phyloP scores from a whole-genome alignment of 2,797 vertebrate genomes.

The Chaunax sp. region DNA sequence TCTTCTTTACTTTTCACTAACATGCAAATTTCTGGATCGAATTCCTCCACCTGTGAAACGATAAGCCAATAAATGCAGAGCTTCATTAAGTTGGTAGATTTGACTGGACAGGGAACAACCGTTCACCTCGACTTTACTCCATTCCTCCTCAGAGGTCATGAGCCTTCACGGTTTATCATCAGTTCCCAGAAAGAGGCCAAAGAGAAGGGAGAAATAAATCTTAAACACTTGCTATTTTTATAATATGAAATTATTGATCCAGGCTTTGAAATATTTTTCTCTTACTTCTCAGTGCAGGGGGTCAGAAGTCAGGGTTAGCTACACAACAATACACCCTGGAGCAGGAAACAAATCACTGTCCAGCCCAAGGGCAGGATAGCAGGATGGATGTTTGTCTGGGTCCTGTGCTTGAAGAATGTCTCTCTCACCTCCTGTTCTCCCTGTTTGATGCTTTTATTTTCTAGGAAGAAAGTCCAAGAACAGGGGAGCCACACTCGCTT shows the following conservation, averaged over 20 bases:
- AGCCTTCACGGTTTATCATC: slow-evolving; percentile 40
- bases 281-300: slow-evolving; percentile 25
- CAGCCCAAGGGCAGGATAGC: slow-evolving; percentile 33
- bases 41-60: neutral
- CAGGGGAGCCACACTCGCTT: slow-evolving; percentile 17
- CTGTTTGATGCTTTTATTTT: slow-evolving; percentile 5
- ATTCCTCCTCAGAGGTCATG: slow-evolving; percentile 27
- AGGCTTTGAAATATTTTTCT: slow-evolving; percentile 43
- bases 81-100: slow-evolving; percentile 48
- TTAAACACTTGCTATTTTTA: slow-evolving; percentile 60
- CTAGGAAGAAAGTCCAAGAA: slow-evolving; percentile 12
- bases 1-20: slow-evolving; percentile 5
- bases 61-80: slow-evolving; percentile 15
- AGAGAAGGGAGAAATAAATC: slow-evolving; percentile 49
- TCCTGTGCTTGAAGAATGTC: slow-evolving; percentile 9
- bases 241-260: slow-evolving; percentile 70
- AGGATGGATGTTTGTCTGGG: slow-evolving; percentile 1
- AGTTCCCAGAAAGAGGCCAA: slow-evolving; percentile 32
- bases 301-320: slow-evolving; percentile 52
- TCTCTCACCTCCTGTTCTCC: neutral
- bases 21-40: slow-evolving; percentile 6
- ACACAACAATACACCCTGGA: slow-evolving; percentile 1
- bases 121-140: slow-evolving; percentile 51
- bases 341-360: slow-evolving; percentile 35
- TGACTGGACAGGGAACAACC: slow-evolving; percentile 19